phyloP scores from a whole-genome alignment of 1,140 invertebrate species.

The Chelonus insularis region DNA sequence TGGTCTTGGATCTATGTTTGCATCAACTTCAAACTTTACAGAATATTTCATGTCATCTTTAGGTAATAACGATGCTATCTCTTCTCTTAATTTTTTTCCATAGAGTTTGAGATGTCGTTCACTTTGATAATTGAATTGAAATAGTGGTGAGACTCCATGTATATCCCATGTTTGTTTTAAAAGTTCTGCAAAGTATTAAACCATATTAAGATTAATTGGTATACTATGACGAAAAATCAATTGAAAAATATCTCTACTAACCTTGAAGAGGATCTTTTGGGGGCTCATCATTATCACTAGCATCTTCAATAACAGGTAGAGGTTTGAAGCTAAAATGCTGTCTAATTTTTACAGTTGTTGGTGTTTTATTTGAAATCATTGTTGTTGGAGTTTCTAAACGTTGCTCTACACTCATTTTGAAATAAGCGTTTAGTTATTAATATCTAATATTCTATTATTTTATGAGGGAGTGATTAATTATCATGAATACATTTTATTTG shows the following conservation, averaged over 20 bases:
- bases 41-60: constrained; percentile 44
- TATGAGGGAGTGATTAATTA: too few species aligned
- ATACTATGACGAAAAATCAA: too few species aligned
- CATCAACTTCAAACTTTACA: constrained; percentile 36
- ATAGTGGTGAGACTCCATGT: constrained; percentile 44
- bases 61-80: constrained; percentile 40
- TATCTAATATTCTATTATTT: too few species aligned
- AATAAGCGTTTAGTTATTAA: too few species aligned
- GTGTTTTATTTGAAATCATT: not conserved
- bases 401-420: not conserved
- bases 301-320: not conserved
- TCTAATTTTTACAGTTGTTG: not conserved
- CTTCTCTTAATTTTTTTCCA: constrained; percentile 47
- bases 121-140: constrained; percentile 37
- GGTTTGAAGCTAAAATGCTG: constrained; percentile 5
- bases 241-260: not conserved
- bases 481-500: too few species aligned
- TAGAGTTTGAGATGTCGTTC: constrained; percentile 46
- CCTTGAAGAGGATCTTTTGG: not conserved
- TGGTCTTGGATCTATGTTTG: constrained; percentile 25
- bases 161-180: constrained; percentile 47
- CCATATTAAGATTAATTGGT: too few species aligned
- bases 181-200: constrained; percentile 30
- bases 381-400: not conserved
- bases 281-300: not conserved